A percentile compares a stretch with the other conserved stretches of the same genome.
Conservation (phyloP, 2,797 vertebrate genomes). For the Tangara arthus region DNA sequence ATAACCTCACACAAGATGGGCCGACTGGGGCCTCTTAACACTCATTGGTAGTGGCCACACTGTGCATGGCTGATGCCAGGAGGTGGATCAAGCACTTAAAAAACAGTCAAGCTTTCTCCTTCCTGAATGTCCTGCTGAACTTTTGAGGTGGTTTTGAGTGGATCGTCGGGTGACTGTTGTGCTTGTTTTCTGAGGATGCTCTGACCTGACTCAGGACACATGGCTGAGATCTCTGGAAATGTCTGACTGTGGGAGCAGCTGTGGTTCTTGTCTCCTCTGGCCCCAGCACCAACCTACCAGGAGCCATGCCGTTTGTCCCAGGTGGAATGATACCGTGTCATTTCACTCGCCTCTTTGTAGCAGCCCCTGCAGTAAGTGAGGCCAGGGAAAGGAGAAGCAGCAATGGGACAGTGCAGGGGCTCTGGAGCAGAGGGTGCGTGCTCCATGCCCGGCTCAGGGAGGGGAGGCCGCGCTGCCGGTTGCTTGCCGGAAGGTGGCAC, state of each 20-base stretch:
- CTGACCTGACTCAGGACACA: rapidly evolving
- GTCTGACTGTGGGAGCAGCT: background rate
- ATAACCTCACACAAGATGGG: background rate
- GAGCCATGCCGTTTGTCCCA: rapidly evolving
- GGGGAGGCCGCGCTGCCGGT: background rate
- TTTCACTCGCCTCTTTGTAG: background rate
- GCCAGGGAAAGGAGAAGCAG: background rate
- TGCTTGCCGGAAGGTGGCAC: constrained; percentile 54
- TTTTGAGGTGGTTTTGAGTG: background rate
- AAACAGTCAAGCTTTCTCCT: background rate
- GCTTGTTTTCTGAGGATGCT: background rate
- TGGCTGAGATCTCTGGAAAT: background rate
- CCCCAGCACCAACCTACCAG: background rate
- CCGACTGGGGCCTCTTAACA: background rate
- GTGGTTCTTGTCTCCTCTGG: background rate
- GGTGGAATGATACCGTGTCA: rapidly evolving
- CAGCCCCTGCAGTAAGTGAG: background rate
- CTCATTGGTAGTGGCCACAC: background rate
- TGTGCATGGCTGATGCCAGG: background rate
- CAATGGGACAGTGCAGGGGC: rapidly evolving
- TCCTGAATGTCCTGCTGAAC: background rate
- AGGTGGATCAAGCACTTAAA: background rate
- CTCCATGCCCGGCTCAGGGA: background rate
- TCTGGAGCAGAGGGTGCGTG: background rate
- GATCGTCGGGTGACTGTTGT: background rate